Percentiles rank a stretch among this genome's conserved stretches.
Conservation (phyloP, 2,888 invertebrate genomes). For the Piscicola geometra region DNA sequence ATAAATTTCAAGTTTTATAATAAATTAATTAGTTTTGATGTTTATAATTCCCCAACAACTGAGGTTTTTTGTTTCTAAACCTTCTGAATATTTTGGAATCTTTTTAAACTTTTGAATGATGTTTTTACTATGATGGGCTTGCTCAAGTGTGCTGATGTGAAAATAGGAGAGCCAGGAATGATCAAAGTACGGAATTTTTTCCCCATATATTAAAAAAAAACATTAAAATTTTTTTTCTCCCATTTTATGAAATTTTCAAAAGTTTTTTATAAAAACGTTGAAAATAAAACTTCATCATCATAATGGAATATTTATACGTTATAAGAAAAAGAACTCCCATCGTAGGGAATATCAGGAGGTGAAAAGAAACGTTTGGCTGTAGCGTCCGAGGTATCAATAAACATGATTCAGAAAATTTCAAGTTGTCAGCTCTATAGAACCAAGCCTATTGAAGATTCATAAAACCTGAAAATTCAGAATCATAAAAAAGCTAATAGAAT, state of each 20-base stretch:
- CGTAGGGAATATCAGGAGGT: slow-evolving; percentile 81
- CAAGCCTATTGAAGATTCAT: background rate
- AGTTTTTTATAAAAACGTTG: background rate
- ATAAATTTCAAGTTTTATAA: too few relatives aligned
- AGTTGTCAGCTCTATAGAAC: background rate
- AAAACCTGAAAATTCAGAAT: too few relatives aligned
- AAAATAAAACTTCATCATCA: too few relatives aligned
- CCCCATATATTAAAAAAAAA: too few relatives aligned
- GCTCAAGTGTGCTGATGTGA: slow-evolving; percentile 80
- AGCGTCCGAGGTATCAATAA: slow-evolving; percentile 73
- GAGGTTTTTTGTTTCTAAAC: too few relatives aligned
- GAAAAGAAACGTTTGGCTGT: slow-evolving; percentile 91
- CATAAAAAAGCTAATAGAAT: too few relatives aligned
- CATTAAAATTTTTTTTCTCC: background rate
- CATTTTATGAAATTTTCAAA: background rate
- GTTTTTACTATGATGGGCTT: slow-evolving; percentile 64
- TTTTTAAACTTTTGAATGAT: background rate
- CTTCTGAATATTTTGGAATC: too few relatives aligned
- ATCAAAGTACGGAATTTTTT: slow-evolving; percentile 61
- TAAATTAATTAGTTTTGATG: too few relatives aligned
- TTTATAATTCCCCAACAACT: too few relatives aligned
- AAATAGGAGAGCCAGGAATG: slow-evolving; percentile 80
- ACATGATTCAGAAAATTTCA: background rate
- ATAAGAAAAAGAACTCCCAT: too few relatives aligned
- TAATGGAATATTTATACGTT: too few relatives aligned